These are phyloP conservation scores for Crotalus horridus DNA, from an alignment of 2,113 vertebrate species.

Conservation along the genomic window DNA sequence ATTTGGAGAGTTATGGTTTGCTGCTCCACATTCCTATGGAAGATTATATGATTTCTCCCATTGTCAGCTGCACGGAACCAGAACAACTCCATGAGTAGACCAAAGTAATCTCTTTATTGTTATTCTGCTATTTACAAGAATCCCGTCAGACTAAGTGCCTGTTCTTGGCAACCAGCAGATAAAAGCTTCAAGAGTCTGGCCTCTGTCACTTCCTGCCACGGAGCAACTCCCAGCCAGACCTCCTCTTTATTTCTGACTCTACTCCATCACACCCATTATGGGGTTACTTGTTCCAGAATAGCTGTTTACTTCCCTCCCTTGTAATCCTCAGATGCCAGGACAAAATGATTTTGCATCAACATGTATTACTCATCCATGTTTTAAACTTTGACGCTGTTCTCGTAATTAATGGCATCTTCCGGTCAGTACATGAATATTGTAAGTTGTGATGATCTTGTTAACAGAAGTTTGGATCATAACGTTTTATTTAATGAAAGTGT, in stretches of 20 bases:
- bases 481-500: slow-evolving; percentile 6
- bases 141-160: background rate
- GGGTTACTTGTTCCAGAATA: background rate
- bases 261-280: background rate
- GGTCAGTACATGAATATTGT: background rate
- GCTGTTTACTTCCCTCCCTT: background rate
- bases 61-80: background rate
- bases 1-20: background rate
- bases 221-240: background rate
- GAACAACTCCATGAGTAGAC: background rate
- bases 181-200: background rate
- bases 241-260: background rate
- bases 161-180: background rate
- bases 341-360: background rate
- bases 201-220: background rate
- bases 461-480: background rate
- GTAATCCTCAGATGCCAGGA: background rate
- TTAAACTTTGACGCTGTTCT: background rate
- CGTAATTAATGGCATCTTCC: background rate
- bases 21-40: background rate
- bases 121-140: background rate
- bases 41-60: background rate
- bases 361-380: background rate
- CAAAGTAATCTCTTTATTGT: background rate
- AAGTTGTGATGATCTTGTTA: background rate